Percentiles rank a stretch among this genome's conserved stretches.
These are phyloP conservation scores for Acleris holmiana DNA, from an alignment of 2,888 invertebrate species.

Conservation along the genomic window DNA sequence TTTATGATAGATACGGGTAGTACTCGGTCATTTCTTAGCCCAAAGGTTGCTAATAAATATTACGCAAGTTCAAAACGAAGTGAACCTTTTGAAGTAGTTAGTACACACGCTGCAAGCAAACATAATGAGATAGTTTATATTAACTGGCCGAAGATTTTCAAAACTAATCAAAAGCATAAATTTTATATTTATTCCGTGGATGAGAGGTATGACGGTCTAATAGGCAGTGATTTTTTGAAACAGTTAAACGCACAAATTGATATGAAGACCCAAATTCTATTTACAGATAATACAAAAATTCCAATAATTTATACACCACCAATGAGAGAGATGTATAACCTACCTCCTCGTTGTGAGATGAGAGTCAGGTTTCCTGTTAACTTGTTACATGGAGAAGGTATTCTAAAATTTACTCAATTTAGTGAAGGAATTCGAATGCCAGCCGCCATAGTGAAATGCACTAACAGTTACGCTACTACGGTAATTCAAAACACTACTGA, in stretches of 20 bases:
- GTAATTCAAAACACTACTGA: constrained; percentile 37
- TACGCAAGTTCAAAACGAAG: constrained; percentile 8
- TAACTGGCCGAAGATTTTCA: constrained; percentile 33
- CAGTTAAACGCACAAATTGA: constrained; percentile 39
- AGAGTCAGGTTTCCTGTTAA: constrained; percentile 36
- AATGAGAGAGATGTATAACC: neutral
- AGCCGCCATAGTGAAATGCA: constrained; percentile 16
- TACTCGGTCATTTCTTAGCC: constrained; percentile 37
- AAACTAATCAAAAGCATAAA: constrained; percentile 20
- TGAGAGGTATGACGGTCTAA: constrained; percentile 36
- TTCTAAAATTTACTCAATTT: constrained; percentile 38
- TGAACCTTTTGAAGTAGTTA: constrained; percentile 41
- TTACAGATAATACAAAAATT: constrained; percentile 23
- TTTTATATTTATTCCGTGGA: constrained; percentile 37
- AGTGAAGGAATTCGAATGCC: constrained; percentile 34
- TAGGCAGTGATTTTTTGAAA: constrained; percentile 39
- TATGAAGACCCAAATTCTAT: constrained; percentile 32
- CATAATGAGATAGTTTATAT: constrained; percentile 38
- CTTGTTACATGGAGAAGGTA: constrained; percentile 24
- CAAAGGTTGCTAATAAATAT: constrained; percentile 27
- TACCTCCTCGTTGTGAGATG: constrained; percentile 25
- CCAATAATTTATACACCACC: constrained; percentile 35
- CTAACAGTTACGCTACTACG: constrained; percentile 36
- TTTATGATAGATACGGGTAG: constrained; percentile 43
- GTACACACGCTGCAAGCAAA: constrained; percentile 39